A percentile compares a stretch with the other conserved stretches of the same genome.
These are phyloP conservation scores for Pycnonotus jocosus DNA, from an alignment of 2,113 vertebrate genomes.

Conservation along the genomic window DNA sequence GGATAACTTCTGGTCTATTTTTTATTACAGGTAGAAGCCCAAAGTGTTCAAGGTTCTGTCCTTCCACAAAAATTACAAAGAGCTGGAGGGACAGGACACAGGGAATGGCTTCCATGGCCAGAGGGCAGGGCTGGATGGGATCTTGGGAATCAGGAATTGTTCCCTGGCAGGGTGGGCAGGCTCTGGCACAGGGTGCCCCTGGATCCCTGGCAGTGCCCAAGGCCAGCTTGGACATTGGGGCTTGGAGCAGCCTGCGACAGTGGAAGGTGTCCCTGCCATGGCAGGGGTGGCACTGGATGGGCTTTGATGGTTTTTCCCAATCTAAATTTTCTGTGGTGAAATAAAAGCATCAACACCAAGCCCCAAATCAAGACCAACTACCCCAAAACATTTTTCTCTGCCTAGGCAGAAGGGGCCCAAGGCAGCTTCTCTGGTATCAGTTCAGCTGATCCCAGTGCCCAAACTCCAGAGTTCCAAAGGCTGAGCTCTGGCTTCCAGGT, in stretches of 20 bases:
- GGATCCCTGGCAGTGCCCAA: not conserved
- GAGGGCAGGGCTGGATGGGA: not conserved
- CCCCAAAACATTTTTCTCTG: too few species aligned
- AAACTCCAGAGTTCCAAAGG: too few species aligned
- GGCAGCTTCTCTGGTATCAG: not conserved
- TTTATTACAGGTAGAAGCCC: not conserved
- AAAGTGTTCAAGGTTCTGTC: rapidly evolving
- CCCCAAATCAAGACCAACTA: not conserved
- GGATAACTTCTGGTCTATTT: not conserved
- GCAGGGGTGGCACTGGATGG: rapidly evolving
- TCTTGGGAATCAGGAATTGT: rapidly evolving
- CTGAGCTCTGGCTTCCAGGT: not conserved
- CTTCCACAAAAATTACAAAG: not conserved
- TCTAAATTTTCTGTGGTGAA: not conserved
- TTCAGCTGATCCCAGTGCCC: not conserved
- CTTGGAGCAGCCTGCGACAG: not conserved
- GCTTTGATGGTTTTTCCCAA: not conserved
- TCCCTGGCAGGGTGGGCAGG: not conserved
- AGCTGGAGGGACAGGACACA: rapidly evolving
- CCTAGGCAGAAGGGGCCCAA: not conserved
- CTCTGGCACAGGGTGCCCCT: not conserved
- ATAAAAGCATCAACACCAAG: not conserved
- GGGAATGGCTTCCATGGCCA: not conserved
- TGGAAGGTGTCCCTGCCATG: not conserved
- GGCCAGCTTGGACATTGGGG: not conserved